phyloP scores from a whole-genome alignment of 2,888 invertebrate genomes.

The Bhutanitis thaidina region DNA sequence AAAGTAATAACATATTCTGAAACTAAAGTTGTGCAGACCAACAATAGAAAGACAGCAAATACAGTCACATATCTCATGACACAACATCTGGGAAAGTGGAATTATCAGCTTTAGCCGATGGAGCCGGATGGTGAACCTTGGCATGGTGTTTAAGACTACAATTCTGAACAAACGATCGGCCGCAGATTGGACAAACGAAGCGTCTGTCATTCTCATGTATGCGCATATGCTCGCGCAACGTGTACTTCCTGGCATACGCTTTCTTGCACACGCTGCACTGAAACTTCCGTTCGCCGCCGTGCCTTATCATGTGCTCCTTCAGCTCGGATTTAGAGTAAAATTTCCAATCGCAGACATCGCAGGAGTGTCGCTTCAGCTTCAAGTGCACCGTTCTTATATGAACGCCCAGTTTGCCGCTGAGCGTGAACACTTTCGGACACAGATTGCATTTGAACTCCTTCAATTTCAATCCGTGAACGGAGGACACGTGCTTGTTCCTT shows the following conservation, averaged over 20 bases:
- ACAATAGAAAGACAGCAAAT: no score
- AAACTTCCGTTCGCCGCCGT: slow-evolving; percentile 72
- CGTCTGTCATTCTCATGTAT: slow-evolving; percentile 63
- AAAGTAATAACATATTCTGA: no score
- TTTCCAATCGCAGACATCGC: slow-evolving; percentile 73
- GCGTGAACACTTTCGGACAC: slow-evolving; percentile 60
- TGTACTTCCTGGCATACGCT: slow-evolving; percentile 67
- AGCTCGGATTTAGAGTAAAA: slow-evolving; percentile 76
- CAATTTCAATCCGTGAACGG: slow-evolving; percentile 56
- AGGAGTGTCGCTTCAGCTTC: slow-evolving; percentile 62
- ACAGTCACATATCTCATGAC: slow-evolving; percentile 5
- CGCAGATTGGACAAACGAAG: slow-evolving; percentile 58
- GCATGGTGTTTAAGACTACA: slow-evolving; percentile 63
- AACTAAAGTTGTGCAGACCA: no score
- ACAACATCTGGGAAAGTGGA: slow-evolving; percentile 22
- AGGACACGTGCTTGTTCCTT: slow-evolving; percentile 60
- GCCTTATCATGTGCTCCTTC: slow-evolving; percentile 76
- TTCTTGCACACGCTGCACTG: slow-evolving; percentile 74
- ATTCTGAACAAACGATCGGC: slow-evolving; percentile 60
- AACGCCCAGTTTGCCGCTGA: slow-evolving; percentile 59
- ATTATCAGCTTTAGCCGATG: slow-evolving; percentile 17
- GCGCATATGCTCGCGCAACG: slow-evolving; percentile 64
- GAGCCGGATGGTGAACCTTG: slow-evolving; percentile 54
- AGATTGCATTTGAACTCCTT: slow-evolving; percentile 64
- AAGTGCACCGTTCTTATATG: slow-evolving; percentile 65